Conservation (phyloP, 2,888 invertebrate species). For the Lepas anatifera region DNA sequence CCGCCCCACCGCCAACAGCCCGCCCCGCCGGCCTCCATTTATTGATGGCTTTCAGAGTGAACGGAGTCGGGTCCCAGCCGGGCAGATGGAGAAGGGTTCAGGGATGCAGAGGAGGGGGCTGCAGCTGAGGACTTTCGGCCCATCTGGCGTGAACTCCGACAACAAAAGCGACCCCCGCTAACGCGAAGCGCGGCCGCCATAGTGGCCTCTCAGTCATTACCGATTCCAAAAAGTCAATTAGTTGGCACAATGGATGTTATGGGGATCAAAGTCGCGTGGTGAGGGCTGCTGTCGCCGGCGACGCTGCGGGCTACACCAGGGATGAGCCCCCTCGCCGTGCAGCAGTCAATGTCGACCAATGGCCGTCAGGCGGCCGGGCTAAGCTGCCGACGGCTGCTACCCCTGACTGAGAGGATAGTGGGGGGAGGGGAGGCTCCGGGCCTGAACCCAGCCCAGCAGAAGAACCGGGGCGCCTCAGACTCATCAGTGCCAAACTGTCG, state of each 20-base stretch:
- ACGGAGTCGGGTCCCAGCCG: neutral
- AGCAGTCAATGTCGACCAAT: neutral
- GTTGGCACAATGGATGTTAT: neutral
- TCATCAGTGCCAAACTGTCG: too few species aligned
- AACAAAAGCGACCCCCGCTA: neutral
- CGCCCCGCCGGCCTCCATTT: too few species aligned
- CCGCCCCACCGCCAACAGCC: too few species aligned
- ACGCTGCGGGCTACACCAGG: neutral
- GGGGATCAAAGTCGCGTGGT: conserved; percentile 4
- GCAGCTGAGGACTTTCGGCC: neutral
- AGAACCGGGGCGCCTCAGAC: too few species aligned
- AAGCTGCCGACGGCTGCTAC: too few species aligned
- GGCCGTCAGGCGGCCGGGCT: too few species aligned
- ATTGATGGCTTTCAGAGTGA: neutral
- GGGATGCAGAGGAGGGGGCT: too few species aligned
- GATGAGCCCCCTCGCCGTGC: neutral
- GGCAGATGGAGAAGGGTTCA: neutral
- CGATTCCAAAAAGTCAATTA: conserved; percentile 11
- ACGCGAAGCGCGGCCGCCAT: neutral
- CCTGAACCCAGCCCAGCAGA: too few species aligned
- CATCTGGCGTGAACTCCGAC: neutral
- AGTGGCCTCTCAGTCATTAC: neutral
- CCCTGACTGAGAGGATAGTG: too few species aligned
- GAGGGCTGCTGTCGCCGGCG: too few species aligned
- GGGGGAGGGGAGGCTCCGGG: too few species aligned